Conservation (phyloP, 2,888 invertebrate species). For the Tachina grossa region DNA sequence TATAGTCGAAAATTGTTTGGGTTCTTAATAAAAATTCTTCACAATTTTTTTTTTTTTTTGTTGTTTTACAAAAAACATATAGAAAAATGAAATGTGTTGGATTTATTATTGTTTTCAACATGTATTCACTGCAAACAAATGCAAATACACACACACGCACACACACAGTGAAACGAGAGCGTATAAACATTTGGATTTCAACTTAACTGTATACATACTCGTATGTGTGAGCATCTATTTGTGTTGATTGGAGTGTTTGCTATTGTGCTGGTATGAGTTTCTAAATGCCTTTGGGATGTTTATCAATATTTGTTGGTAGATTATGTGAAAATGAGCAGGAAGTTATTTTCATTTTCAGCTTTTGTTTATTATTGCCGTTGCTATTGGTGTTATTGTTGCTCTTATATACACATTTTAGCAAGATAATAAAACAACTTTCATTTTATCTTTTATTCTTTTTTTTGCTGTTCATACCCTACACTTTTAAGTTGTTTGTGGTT, state of each 20-base stretch:
- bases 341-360: constrained; percentile 68
- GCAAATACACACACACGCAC: background rate
- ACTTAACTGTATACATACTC: constrained; percentile 41
- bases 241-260: constrained; percentile 1
- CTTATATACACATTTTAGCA: constrained; percentile 30
- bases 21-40: constrained; percentile 49
- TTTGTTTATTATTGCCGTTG: constrained; percentile 41
- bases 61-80: background rate
- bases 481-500: constrained; percentile 8
- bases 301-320: constrained; percentile 70
- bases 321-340: constrained; percentile 72
- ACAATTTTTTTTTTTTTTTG: background rate
- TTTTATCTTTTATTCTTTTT: constrained; percentile 37
- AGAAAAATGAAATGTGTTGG: constrained; percentile 57
- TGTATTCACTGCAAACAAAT: constrained; percentile 53
- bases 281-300: constrained; percentile 70
- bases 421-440: constrained; percentile 68
- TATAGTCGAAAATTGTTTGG: constrained; percentile 66
- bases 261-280: constrained; percentile 41
- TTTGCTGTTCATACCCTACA: constrained; percentile 32
- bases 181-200: constrained; percentile 38
- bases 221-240: constrained; percentile 34
- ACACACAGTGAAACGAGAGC: background rate
- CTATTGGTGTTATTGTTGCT: constrained; percentile 16
- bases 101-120: constrained; percentile 67